Base-by-base conservation (phyloP, 2,888 invertebrate genomes). In the Lottia scabra region DNA sequence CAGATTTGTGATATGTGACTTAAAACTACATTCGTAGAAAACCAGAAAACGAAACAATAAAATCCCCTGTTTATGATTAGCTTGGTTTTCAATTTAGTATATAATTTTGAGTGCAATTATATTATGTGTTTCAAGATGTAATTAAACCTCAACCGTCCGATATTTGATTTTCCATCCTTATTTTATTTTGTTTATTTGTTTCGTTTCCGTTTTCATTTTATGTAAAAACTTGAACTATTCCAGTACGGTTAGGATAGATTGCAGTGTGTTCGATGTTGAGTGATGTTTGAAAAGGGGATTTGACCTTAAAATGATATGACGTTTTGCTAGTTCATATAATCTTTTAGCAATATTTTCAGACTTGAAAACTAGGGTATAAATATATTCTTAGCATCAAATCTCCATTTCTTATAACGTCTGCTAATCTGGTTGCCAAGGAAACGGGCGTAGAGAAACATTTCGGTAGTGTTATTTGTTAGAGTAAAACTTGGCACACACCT, bases 1-100 rank as follows among this genome's bases (percentile, higher is more conserved):
- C 70, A 10, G 70, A 70, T 56, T 70, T 70, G 70, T 70, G 70
- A 70, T 70, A 56, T n/a, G 65, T 56, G 43, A 38, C 26, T 10
- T 56, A 13, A 56, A 23, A 56, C 38, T 38, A 56, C 56, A 56
- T 56, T 56, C 56, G 56, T 56, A 56, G 56, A 23, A 56, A 56
- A 12, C 56, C 56, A 19, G 23, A 15, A 56, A 3, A 19, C 19
- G 56, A 56, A 56, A 56, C 10, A 56, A 23, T 23, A 19, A 19
- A 23, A 23, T 23, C 19, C 10, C 19, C 19, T 23, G 8, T 10
- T 56, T 56, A 10, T 23, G 56, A 2, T 0, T 19, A 12, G 19
- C 23, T 19, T 56, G n/a, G 23, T 23, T 56, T 56, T 23, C 23
- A 23, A 23, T 56, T 23, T 56, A 19, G n/a, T 56, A 56, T 13